These are phyloP conservation scores for Eciton burchellii DNA, from an alignment of 1,140 invertebrate genomes.

Conservation along the genomic window DNA sequence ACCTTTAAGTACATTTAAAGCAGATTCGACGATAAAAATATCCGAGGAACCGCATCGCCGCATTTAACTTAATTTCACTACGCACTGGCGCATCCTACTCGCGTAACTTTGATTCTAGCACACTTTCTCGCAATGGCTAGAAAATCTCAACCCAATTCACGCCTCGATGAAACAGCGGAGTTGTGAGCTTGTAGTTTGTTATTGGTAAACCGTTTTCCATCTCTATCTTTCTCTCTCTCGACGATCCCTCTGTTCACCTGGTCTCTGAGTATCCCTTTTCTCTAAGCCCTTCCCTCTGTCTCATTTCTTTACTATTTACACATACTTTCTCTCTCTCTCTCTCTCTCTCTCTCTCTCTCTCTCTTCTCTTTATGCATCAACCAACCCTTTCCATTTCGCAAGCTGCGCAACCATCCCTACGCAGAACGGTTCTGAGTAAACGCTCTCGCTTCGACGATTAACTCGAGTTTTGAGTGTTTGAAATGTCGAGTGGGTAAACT, in stretches of 20 bases:
- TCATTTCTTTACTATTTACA: neutral
- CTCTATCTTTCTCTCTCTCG: too few relatives aligned
- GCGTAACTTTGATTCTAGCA: slow-evolving; percentile 27
- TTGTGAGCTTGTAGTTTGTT: slow-evolving; percentile 76
- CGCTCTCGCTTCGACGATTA: slow-evolving; percentile 80
- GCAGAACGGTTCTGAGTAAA: slow-evolving; percentile 73
- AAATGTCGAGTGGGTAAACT: slow-evolving; percentile 80
- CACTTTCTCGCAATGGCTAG: slow-evolving; percentile 11
- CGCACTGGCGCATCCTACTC: neutral
- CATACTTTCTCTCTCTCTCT: neutral
- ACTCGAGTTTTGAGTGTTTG: slow-evolving; percentile 82
- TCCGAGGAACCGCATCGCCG: neutral
- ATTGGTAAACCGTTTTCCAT: slow-evolving; percentile 71
- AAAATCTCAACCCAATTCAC: slow-evolving; percentile 75
- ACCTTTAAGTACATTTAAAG: neutral
- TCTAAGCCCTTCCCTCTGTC: slow-evolving; percentile 1
- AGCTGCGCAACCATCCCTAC: slow-evolving; percentile 54
- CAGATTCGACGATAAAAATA: neutral
- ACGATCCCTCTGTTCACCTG: too few relatives aligned
- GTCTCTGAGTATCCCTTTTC: slow-evolving; percentile 34
- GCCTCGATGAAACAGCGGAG: slow-evolving; percentile 76
- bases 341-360: slow-evolving; percentile 25
- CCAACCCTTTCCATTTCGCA: slow-evolving; percentile 56
- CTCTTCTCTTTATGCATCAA: slow-evolving; percentile 28
- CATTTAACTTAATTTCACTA: neutral